Conservation (phyloP, 2,888 invertebrate species). For the Oscheius sp. region DNA sequence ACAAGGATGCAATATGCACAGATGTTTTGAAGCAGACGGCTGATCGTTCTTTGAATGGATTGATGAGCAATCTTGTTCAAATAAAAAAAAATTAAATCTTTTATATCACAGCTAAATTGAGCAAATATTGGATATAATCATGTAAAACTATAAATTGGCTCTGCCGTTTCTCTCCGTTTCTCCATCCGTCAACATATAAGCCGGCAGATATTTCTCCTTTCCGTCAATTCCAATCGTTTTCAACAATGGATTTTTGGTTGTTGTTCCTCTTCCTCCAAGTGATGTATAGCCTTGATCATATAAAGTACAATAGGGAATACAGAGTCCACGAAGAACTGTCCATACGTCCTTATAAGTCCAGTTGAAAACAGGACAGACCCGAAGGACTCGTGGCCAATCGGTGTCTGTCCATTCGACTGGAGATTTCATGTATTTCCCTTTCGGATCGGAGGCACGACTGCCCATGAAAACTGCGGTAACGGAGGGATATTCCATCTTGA, state of each 20-base stretch:
- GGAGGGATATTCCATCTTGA: constrained; percentile 75
- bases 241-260: constrained; percentile 72
- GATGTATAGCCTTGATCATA: constrained; percentile 86
- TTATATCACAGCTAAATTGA: no score
- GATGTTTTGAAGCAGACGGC: no score
- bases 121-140: no score
- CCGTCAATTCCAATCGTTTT: constrained; percentile 33
- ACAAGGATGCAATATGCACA: no score
- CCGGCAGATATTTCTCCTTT: constrained; percentile 55
- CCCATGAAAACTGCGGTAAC: constrained; percentile 91
- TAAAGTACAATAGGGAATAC: constrained; percentile 87
- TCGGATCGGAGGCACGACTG: constrained; percentile 83
- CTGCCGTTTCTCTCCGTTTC: constrained; percentile 40
- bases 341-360: constrained; percentile 80
- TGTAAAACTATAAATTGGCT: constrained; percentile 21
- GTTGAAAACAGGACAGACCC: constrained; percentile 73
- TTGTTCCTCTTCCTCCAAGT: constrained; percentile 83
- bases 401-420: constrained; percentile 78
- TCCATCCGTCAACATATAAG: constrained; percentile 55
- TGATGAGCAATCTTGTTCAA: no score
- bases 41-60: no score
- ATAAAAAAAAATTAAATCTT: no score
- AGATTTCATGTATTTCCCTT: constrained; percentile 57
- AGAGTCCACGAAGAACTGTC: constrained; percentile 82
- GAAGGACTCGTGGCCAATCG: constrained; percentile 88